These are phyloP conservation scores for Hydrozoanthus tunicans DNA, from an alignment of 64 coral and sea anemone species.

Conservation along the genomic window DNA sequence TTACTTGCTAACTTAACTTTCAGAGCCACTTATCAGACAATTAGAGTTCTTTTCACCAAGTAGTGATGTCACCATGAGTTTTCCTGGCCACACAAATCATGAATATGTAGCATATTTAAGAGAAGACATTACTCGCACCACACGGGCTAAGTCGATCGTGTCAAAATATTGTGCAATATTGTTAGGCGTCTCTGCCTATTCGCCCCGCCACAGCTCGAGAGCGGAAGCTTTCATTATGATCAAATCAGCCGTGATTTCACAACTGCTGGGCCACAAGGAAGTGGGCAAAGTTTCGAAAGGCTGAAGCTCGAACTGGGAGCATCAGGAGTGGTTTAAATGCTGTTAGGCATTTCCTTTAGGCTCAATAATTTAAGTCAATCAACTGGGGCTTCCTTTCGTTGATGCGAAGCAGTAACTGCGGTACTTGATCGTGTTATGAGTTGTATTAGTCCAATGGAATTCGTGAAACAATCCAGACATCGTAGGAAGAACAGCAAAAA, in stretches of 20 bases:
- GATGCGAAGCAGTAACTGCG: not conserved
- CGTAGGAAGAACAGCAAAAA: constrained; percentile 47
- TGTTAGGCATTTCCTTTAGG: not conserved
- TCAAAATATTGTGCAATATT: constrained; percentile 1
- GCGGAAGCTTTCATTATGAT: constrained; percentile 13
- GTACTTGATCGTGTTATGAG: constrained; percentile 34
- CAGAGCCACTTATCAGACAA: too few relatives aligned
- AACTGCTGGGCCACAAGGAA: not conserved
- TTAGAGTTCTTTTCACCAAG: too few relatives aligned
- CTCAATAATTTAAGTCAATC: not conserved
- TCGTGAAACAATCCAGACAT: constrained; percentile 31
- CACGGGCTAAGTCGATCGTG: not conserved
- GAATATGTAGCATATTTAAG: not conserved
- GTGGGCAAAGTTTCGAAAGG: not conserved
- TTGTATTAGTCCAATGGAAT: constrained; percentile 36
- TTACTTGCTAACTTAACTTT: too few relatives aligned
- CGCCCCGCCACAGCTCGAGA: not conserved
- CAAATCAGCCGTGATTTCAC: not conserved
- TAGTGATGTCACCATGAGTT: not conserved
- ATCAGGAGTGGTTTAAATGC: not conserved
- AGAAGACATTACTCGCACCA: not conserved
- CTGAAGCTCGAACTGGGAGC: not conserved
- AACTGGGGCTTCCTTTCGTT: not conserved
- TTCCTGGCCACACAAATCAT: not conserved
- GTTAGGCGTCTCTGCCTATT: not conserved